Base-by-base conservation (phyloP, 2,113 vertebrate species). In the Takifugu flavidus region DNA sequence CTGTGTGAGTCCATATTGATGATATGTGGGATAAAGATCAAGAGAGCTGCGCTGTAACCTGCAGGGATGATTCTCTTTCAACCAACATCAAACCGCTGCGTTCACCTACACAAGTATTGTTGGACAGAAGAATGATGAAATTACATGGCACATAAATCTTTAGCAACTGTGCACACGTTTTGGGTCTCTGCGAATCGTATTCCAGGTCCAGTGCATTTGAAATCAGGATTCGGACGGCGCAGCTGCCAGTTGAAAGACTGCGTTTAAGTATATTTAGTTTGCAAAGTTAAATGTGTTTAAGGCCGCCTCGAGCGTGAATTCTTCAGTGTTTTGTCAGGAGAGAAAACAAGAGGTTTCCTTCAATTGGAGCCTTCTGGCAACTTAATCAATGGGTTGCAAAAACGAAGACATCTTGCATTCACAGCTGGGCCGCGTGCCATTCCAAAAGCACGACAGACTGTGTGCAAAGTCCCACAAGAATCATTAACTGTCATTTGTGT, bases 401-500 rank as follows among this genome's bases (percentile, higher is more conserved):
- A 82, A 77, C 28, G 0, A 67, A 78, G 83, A 82, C 82, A 77
- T 86, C 75, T 77, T 82, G 79, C 68, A 80, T 71, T 75, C 77
- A 80, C 85, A 85, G 80, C 82, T 85, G 84, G 77, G 77, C 77
- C 49, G 43, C 59, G 67, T 58, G 67, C 74, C 74, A 74, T 77
- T 75, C 62, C 69, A 78, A 71, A 45, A 75, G 69, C 65, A 59
- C 65, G 31, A 72, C 80, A 82, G 82, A 78, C 64, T 74, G 78
- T 61, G 52, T 56, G 68, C 66, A 74, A 66, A 83, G 57, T 84
- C 84, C 79, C 84, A 67, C 62, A 74, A 84, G 77, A 80, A 83
- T 75, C 72, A 86, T 85, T 89, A 82, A 67, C 80, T 78, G 75
- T 80, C 72, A 72, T 86, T 75, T 72, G 75, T 75, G 75, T 85